These are phyloP conservation scores for Scytalopus superciliaris DNA, from an alignment of 2,113 vertebrate species.

Conservation along the genomic window DNA sequence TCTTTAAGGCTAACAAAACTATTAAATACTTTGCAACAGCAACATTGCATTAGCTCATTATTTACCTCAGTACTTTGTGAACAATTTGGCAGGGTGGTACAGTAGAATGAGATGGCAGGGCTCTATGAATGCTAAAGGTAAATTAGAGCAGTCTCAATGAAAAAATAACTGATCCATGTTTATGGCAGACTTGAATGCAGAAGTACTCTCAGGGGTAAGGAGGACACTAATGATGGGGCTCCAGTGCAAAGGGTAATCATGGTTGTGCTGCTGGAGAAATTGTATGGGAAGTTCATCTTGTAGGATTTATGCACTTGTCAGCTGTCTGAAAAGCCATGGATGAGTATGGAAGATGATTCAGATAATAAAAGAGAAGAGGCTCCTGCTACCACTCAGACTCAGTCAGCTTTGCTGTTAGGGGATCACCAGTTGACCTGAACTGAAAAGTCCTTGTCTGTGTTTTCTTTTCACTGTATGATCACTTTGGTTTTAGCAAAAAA, in stretches of 20 bases:
- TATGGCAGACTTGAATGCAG: not conserved
- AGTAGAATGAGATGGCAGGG: not conserved
- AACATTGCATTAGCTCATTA: not conserved
- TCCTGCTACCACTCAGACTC: not conserved
- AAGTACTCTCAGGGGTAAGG: not conserved
- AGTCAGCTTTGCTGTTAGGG: not conserved
- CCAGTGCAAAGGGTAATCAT: fast-evolving
- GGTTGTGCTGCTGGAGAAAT: not conserved
- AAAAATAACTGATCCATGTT: not conserved
- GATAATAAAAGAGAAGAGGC: not conserved
- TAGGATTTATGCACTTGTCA: not conserved
- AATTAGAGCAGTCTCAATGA: not conserved
- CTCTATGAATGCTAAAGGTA: not conserved
- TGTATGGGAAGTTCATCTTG: not conserved
- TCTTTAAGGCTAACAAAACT: not conserved
- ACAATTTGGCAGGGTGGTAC: not conserved
- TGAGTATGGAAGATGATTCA: not conserved
- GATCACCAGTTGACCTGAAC: not conserved
- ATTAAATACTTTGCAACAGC: not conserved
- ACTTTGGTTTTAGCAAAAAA: not conserved
- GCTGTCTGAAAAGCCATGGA: not conserved
- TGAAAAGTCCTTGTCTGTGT: not conserved
- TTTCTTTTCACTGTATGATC: not conserved
- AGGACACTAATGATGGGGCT: not conserved
- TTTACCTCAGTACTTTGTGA: not conserved